Evolutionary conservation across 2,797 vertebrate species (phyloP), one percentile per base, ranked within the genome.

Genomic region (Acanthis flammea): DNA sequence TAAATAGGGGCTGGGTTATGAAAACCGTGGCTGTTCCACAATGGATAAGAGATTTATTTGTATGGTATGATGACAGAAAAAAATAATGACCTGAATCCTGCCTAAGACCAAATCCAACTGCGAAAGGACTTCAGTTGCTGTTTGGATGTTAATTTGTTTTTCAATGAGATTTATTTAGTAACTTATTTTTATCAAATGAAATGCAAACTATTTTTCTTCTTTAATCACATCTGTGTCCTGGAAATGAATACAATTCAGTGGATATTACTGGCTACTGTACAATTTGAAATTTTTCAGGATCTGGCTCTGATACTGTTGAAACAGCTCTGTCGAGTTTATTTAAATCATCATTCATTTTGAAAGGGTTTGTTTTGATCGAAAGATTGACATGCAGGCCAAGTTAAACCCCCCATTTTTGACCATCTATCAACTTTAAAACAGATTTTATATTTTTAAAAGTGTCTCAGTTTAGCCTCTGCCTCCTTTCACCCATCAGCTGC

Each of bases 121-220:
- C 10, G 17, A 77, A 93, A 90, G 81, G 72, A 63, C 76, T 93
- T 80, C 51, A 61, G 75, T 19, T 89, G 65, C 88, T 92, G 41
- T 77, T 94, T 68, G 35, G 81, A 87, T 14, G 47, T 70, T 95
- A 63, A 78, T 83, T 87, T 58, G 55, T 86, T 91, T 86, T 91
- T 67, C 10, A 3, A 16, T 63, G 76, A 91, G 54, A 90, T 90
- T 48, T 73, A 61, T 68, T 86, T 48, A 50, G 76, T 2, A 1
- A 67, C 41, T 80, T 81, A 58, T 57, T 65, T 86, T 88, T 85
- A 86, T 77, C 55, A 84, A 94, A 58, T 70, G 81, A 93, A 87
- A 88, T 25, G 35, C 48, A 78, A 90, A 31, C 22, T 48, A 18
- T 79, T 85, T 79, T 85, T 92, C 65, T 68, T 83, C 44, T 80